Evolutionary conservation across 1,140 invertebrate species (phyloP).

Genomic region (Drosophila mauritiana): DNA sequence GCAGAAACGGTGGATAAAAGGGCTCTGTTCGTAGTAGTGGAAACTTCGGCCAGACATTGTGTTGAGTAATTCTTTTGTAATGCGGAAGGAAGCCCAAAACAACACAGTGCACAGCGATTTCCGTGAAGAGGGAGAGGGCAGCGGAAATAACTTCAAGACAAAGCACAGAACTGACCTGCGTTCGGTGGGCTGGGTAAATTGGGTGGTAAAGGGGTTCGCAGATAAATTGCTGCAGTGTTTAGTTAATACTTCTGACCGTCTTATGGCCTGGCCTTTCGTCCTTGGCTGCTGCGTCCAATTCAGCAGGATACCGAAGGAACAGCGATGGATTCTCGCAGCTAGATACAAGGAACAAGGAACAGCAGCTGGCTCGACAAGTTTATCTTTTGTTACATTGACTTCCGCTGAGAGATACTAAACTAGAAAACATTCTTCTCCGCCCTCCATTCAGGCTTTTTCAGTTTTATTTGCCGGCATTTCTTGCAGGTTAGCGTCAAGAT

Average conservation of each 20-base stretch:
- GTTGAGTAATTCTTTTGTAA: conserved; percentile 82
- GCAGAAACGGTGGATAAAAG: conserved; percentile 1
- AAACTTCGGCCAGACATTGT: conserved; percentile 71
- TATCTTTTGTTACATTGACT: conserved; percentile 83
- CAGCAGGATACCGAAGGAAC: conserved; percentile 19
- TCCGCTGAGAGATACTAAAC: conserved; percentile 78
- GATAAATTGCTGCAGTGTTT: conserved; percentile 81
- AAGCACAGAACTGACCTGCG: conserved; percentile 67
- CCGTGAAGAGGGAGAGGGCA: conserved; percentile 16
- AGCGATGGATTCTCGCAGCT: conserved; percentile 27
- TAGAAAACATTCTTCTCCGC: conserved; percentile 56
- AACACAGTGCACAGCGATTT: conserved; percentile 70
- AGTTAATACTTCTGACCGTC: conserved; percentile 72
- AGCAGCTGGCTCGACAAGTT: conserved; percentile 78
- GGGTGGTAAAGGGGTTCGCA: conserved; percentile 23
- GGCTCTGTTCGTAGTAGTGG: conserved; percentile 15
- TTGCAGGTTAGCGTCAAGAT: conserved; percentile 41
- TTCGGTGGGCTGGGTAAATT: conserved; percentile 19
- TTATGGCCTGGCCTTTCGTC: conserved; percentile 18
- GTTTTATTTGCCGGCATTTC: conserved; percentile 32
- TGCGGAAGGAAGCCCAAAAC: conserved; percentile 75
- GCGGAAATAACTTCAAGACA: conserved; percentile 68
- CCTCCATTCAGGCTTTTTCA: conserved; percentile 7
- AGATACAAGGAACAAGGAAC: conserved; percentile 34
- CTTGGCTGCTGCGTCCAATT: conserved; percentile 49